These are phyloP conservation scores for Plagodis dolabraria DNA, from an alignment of 2,888 invertebrate genomes.

Conservation along the genomic window DNA sequence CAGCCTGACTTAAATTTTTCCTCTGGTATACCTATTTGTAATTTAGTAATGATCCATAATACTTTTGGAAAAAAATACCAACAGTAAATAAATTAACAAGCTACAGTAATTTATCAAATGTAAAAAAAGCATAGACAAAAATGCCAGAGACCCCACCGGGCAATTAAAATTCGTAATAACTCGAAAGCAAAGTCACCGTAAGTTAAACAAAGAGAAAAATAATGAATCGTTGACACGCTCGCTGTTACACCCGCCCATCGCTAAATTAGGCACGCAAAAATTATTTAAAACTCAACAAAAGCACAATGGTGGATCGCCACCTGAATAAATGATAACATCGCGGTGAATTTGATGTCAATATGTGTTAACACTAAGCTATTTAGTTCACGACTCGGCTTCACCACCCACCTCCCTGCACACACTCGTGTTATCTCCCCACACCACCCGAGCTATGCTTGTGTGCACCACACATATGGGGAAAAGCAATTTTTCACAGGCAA, in stretches of 20 bases:
- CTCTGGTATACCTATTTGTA: no score
- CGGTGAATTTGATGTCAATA: constrained; percentile 85
- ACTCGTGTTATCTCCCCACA: constrained; percentile 45
- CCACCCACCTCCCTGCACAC: constrained; percentile 62
- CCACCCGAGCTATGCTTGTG: constrained; percentile 46
- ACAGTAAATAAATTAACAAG: constrained; percentile 20
- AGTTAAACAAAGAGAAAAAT: constrained; percentile 77
- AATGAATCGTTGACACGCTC: constrained; percentile 71
- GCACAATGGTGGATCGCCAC: constrained; percentile 76
- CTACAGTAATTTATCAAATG: constrained; percentile 27
- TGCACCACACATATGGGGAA: constrained; percentile 60
- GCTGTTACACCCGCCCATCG: constrained; percentile 47
- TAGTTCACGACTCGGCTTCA: constrained; percentile 81
- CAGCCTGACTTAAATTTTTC: no score
- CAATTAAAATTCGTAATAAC: constrained; percentile 79
- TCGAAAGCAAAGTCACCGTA: constrained; percentile 72
- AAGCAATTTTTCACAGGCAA: constrained; percentile 81
- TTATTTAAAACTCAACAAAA: constrained; percentile 55
- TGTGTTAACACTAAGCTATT: constrained; percentile 86
- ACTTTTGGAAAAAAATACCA: no score
- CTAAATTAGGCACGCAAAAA: constrained; percentile 49
- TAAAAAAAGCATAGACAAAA: constrained; percentile 48
- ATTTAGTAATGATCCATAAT: no score
- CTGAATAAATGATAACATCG: constrained; percentile 84
- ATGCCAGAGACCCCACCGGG: constrained; percentile 55